These are phyloP conservation scores for Erythrolamprus reginae DNA, from an alignment of 2,113 vertebrate species.

Conservation along the genomic window DNA sequence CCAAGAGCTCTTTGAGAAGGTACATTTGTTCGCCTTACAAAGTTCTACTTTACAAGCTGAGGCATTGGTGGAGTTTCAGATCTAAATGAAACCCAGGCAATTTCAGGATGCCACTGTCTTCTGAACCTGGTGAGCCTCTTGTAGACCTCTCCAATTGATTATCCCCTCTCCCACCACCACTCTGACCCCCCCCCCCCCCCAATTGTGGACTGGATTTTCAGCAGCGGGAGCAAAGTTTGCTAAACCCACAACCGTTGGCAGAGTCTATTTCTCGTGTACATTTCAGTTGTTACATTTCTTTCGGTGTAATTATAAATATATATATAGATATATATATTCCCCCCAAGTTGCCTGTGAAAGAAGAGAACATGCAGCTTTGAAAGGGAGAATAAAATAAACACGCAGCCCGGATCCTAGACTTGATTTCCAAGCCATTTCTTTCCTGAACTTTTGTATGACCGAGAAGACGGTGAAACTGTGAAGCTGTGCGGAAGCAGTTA, in stretches of 20 bases:
- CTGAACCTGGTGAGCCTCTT: slow-evolving; percentile 54
- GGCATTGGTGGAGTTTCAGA: slow-evolving; percentile 47
- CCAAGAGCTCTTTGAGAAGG: slow-evolving; percentile 37
- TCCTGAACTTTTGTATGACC: slow-evolving; percentile 10
- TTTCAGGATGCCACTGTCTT: slow-evolving; percentile 33
- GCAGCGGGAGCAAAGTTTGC: slow-evolving; percentile 41
- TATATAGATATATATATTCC: too few species aligned
- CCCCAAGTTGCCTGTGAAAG: slow-evolving; percentile 29
- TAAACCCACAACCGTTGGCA: slow-evolving; percentile 23
- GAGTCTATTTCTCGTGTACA: not conserved
- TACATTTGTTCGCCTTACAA: slow-evolving; percentile 36
- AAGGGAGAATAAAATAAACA: not conserved
- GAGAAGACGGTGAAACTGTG: slow-evolving; percentile 51
- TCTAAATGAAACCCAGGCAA: slow-evolving; percentile 18
- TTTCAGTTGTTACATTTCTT: slow-evolving; percentile 28
- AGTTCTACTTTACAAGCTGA: slow-evolving; percentile 35
- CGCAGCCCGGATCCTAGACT: slow-evolving; percentile 21
- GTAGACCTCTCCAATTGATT: slow-evolving; percentile 44
- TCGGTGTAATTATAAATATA: not conserved
- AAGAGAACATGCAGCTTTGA: slow-evolving; percentile 8
- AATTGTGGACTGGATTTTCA: slow-evolving; percentile 49
- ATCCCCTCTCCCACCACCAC: slow-evolving; percentile 34
- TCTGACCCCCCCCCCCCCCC: slow-evolving; percentile 29
- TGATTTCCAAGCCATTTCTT: not conserved
- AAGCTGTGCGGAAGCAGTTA: slow-evolving; percentile 53